Percentiles rank a stretch among this genome's conserved stretches.
Evolutionary conservation across 2,797 vertebrate genomes (phyloP).

Genomic region (Echiichthys vipera): DNA sequence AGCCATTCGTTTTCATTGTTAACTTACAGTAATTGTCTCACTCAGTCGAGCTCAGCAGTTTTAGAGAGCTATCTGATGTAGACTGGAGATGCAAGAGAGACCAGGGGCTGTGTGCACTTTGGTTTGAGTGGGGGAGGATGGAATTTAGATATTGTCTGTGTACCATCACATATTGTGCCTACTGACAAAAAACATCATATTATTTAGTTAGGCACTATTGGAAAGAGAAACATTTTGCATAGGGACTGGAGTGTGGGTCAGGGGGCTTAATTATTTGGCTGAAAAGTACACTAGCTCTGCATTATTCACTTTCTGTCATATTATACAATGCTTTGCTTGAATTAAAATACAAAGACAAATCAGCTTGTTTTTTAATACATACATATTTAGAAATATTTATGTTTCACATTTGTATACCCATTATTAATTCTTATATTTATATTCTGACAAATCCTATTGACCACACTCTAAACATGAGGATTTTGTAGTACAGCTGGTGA

Average conservation of each 20-base stretch:
- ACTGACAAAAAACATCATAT: constrained; percentile 56
- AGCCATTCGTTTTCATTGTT: constrained; percentile 60
- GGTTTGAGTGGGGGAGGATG: constrained; percentile 19
- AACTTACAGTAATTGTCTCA: constrained; percentile 54
- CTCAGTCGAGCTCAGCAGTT: constrained; percentile 69
- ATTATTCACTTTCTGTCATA: constrained; percentile 18
- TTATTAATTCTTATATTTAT: too few species aligned
- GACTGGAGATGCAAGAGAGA: constrained; percentile 43
- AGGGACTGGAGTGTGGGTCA: too few species aligned
- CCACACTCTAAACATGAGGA: too few species aligned
- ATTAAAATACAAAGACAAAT: neutral
- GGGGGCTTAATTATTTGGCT: constrained; percentile 29
- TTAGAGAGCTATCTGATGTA: constrained; percentile 49
- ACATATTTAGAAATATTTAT: too few species aligned
- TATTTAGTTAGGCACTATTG: too few species aligned
- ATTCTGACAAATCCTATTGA: too few species aligned
- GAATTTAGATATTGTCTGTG: constrained; percentile 45
- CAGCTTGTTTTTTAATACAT: constrained; percentile 2
- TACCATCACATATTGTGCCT: constrained; percentile 56
- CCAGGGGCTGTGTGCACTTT: constrained; percentile 55
- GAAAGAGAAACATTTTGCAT: too few species aligned
- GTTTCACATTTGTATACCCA: too few species aligned
- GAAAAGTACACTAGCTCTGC: constrained; percentile 1
- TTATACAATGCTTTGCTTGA: neutral
- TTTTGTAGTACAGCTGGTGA: neutral